A percentile compares a stretch with the other conserved stretches of the same genome.
phyloP scores from a whole-genome alignment of 2,888 invertebrate species.

The Orgyia antiqua region DNA sequence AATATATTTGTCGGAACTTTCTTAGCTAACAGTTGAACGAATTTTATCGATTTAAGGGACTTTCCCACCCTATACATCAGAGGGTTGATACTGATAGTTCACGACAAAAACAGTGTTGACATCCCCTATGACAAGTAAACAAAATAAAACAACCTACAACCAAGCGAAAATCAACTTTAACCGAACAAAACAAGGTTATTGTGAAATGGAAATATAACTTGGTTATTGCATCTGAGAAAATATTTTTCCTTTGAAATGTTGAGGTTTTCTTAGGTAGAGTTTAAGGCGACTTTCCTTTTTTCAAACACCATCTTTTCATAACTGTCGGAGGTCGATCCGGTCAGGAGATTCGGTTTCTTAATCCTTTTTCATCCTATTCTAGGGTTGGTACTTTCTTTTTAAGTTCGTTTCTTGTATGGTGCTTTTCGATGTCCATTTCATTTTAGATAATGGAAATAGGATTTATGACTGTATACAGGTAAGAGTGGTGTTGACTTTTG shows the following conservation, averaged over 20 bases:
- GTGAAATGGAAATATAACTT: constrained; percentile 32
- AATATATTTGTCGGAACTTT: constrained; percentile 63
- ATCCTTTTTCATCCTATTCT: constrained; percentile 46
- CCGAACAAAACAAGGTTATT: constrained; percentile 16
- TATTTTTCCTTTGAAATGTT: constrained; percentile 58
- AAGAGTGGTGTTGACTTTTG: neutral
- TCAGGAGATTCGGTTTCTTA: constrained; percentile 52
- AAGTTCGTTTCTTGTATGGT: constrained; percentile 11
- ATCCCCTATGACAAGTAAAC: constrained; percentile 42
- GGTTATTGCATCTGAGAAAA: constrained; percentile 58
- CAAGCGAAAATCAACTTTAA: constrained; percentile 24
- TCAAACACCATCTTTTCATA: constrained; percentile 64
- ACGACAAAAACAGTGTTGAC: constrained; percentile 57
- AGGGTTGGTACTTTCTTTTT: constrained; percentile 16
- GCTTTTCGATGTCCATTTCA: constrained; percentile 1
- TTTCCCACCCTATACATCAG: constrained; percentile 70
- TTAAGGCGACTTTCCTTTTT: constrained; percentile 51
- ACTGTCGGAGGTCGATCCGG: constrained; percentile 61
- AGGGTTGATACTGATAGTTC: constrained; percentile 71
- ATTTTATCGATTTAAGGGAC: constrained; percentile 70
- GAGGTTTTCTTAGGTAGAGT: constrained; percentile 55
- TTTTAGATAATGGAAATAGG: constrained; percentile 1
- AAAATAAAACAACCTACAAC: constrained; percentile 15
- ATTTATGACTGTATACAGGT: neutral
- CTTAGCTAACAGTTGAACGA: constrained; percentile 63